These are phyloP conservation scores for Acronicta aceris DNA, from an alignment of 2,888 invertebrate genomes.

Conservation along the genomic window DNA sequence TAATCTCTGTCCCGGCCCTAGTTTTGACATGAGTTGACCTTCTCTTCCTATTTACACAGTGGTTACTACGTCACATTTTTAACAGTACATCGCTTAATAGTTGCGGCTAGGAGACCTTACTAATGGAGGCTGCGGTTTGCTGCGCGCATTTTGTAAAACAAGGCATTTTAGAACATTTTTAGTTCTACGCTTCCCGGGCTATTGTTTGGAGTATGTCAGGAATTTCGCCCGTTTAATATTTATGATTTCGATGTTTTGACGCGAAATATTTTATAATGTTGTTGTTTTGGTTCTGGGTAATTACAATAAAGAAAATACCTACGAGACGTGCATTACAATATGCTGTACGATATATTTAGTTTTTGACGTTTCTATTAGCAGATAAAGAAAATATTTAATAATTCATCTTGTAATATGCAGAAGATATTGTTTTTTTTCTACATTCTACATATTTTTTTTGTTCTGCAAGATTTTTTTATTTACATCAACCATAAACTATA, in stretches of 20 bases:
- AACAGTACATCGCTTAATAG: conserved; percentile 35
- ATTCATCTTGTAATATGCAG: no score
- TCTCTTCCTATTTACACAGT: not conserved
- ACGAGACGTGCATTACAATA: not conserved
- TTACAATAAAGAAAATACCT: not conserved
- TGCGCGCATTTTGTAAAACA: conserved; percentile 38
- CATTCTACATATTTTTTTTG: no score
- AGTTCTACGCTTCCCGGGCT: conserved; percentile 16
- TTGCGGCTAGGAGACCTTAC: conserved; percentile 39
- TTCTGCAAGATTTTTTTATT: no score
- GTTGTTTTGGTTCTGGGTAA: not conserved
- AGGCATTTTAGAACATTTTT: conserved; percentile 42
- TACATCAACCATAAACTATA: no score
- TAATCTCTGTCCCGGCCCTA: no score
- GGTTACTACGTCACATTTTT: conserved; percentile 25
- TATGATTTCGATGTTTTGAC: conserved; percentile 5
- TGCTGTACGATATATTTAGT: not conserved
- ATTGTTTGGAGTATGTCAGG: conserved; percentile 23
- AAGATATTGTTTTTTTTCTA: no score
- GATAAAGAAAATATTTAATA: no score
- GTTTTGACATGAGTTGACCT: no score
- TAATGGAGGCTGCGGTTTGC: conserved; percentile 46
- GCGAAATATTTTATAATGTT: not conserved
- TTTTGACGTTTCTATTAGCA: no score
- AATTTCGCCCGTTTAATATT: conserved; percentile 28